Conservation (phyloP, 2,888 invertebrate genomes). For the Cataglyphis rosenhaueri region DNA sequence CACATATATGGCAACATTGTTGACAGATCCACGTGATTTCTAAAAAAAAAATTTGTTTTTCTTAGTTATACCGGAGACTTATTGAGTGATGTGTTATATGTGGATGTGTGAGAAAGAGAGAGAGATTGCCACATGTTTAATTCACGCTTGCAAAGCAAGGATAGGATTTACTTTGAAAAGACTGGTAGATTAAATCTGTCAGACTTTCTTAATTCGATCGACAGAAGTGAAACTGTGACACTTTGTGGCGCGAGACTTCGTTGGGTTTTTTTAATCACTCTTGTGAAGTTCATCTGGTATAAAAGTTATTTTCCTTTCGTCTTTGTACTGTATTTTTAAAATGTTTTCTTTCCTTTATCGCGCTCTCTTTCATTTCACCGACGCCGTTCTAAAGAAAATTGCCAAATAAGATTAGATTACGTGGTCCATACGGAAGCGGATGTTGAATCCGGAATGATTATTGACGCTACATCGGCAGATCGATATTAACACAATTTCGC, state of each 20-base stretch:
- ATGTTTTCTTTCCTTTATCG: slow-evolving; percentile 2
- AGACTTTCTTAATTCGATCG: slow-evolving; percentile 39
- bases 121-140: background rate
- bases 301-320: slow-evolving; percentile 33
- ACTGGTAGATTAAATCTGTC: slow-evolving; percentile 21
- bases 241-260: slow-evolving; percentile 32
- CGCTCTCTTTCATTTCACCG: background rate
- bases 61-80: too few species aligned
- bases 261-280: slow-evolving; percentile 37
- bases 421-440: slow-evolving; percentile 32
- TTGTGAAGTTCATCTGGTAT: slow-evolving; percentile 9
- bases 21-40: too few species aligned
- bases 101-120: too few species aligned
- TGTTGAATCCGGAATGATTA: slow-evolving; percentile 45
- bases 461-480: slow-evolving; percentile 48
- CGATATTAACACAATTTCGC: slow-evolving; percentile 13
- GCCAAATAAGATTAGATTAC: slow-evolving; percentile 70
- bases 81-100: too few species aligned
- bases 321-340: slow-evolving; percentile 61
- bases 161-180: slow-evolving; percentile 35
- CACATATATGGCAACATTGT: too few species aligned
- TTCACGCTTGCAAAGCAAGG: background rate
- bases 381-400: slow-evolving; percentile 49
- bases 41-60: too few species aligned
- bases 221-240: slow-evolving; percentile 22